Base-by-base conservation (phyloP, 2,888 invertebrate species). In the Timandra comae region DNA sequence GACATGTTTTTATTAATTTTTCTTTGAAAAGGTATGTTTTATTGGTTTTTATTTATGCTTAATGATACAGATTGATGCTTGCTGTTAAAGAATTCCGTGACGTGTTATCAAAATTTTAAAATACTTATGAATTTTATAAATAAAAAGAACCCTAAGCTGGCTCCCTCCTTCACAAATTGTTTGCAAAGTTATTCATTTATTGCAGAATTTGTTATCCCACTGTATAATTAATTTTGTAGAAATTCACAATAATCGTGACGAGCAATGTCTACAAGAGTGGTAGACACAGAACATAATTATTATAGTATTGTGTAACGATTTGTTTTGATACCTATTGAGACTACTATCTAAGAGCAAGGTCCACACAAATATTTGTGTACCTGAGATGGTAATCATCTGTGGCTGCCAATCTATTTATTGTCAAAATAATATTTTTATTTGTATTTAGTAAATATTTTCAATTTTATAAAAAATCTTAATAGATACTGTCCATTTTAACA, bases 101-200 rank as follows among this genome's bases (percentile, higher is more conserved):
- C 54, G 63, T 69, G 67, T 65, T 63, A 67, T 61, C 60, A 63
- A 71, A 69, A 49, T 46, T 45, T 23, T 35, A 33, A 34, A 35
- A 29, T 12, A 63, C 59, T 36, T 63, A 36, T 62, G 51, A 60
- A 56, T 56, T 46, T 49, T 44, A 35, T 42, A 54, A 57, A 50
- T 53, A 55, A 57, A 66, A 64, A 52, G 48, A 64, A 75, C 67
- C 71, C 63, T 71, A 81, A 77, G 89, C 90, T 91, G 91, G 92
- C 91, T 91, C 91, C 91, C 77, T 86, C 86, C 86, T 92, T 88
- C 91, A 89, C 93, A 92, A 92, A 92, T 93, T 93, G 93, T 93
- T 92, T 93, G 92, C 92, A 92, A 92, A 91, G 90, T 62, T 69
- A 59, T 69, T 66, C 60, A 60, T 64, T 43, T 46, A 46, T 46